A percentile compares a stretch with the other conserved stretches of the same genome.
These are phyloP conservation scores for Cheilinus undulatus DNA, from an alignment of 2,113 vertebrate species.

Conservation along the genomic window DNA sequence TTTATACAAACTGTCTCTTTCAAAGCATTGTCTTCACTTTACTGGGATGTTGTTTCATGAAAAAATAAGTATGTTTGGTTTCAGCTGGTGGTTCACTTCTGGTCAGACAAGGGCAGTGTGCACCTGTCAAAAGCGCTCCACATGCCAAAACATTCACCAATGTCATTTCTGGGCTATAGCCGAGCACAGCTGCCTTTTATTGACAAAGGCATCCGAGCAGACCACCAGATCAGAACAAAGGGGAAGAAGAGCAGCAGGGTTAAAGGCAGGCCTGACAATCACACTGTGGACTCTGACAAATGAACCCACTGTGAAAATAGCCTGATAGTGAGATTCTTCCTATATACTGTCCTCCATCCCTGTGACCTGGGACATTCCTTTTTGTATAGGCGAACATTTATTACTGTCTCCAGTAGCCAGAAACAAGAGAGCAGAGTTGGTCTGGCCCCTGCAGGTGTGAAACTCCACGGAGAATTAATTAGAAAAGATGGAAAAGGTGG, in stretches of 20 bases:
- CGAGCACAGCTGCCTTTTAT: slow-evolving; percentile 1
- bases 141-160: not conserved
- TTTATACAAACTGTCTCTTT: not conserved
- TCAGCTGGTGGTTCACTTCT: not conserved
- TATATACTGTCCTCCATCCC: slow-evolving; percentile 32
- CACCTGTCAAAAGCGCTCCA: not conserved
- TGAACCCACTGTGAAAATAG: slow-evolving; percentile 10
- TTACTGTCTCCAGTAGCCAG: slow-evolving; percentile 64
- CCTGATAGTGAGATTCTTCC: slow-evolving; percentile 15
- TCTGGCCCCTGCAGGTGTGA: slow-evolving; percentile 57
- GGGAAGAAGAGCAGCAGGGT: not conserved
- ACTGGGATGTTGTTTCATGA: not conserved
- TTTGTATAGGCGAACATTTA: slow-evolving; percentile 60
- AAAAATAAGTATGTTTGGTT: not conserved
- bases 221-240: slow-evolving; percentile 8
- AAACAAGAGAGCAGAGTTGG: slow-evolving; percentile 58
- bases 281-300: slow-evolving; percentile 18
- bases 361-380: slow-evolving; percentile 47
- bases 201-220: slow-evolving; percentile 16
- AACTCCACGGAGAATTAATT: slow-evolving; percentile 71
- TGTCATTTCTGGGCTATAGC: not conserved
- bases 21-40: not conserved
- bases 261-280: not conserved
- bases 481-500: slow-evolving; percentile 71
- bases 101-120: not conserved